phyloP scores from a whole-genome alignment of 2,888 invertebrate species.

The Tiliacea citrago region DNA sequence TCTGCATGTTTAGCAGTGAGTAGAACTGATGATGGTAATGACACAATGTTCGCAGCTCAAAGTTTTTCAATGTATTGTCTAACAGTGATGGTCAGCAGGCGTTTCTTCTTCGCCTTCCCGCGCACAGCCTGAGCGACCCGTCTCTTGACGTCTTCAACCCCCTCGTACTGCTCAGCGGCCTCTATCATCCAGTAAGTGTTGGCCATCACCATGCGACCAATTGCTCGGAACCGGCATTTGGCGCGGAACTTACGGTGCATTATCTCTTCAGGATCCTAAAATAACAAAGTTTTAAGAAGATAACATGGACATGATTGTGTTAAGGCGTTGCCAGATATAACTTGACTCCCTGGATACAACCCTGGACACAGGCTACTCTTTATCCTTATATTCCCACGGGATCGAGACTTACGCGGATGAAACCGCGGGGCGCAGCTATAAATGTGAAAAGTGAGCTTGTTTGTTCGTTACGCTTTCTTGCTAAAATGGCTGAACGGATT shows the following conservation, averaged over 20 bases:
- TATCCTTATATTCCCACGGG: no score
- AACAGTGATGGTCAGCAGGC: slow-evolving; percentile 87
- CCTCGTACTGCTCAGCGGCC: slow-evolving; percentile 85
- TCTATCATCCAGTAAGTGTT: slow-evolving; percentile 91
- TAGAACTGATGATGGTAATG: neutral
- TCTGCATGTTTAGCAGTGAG: neutral
- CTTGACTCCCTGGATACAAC: no score
- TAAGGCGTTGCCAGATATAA: neutral
- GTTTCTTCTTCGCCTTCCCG: slow-evolving; percentile 86
- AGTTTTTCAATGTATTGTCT: slow-evolving; percentile 51
- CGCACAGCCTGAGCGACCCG: slow-evolving; percentile 90
- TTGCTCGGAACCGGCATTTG: slow-evolving; percentile 89
- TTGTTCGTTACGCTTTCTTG: no score
- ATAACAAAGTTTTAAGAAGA: neutral
- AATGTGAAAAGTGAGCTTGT: no score
- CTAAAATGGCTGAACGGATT: no score
- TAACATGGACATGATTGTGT: neutral
- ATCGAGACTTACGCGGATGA: no score
- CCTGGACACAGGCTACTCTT: no score
- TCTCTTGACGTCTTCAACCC: slow-evolving; percentile 88
- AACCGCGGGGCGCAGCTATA: no score
- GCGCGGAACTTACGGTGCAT: slow-evolving; percentile 85
- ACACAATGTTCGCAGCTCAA: neutral
- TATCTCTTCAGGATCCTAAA: slow-evolving; percentile 81
- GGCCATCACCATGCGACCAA: slow-evolving; percentile 90